Conservation (phyloP, 2,888 invertebrate species). For the Polymixis lichenea region DNA sequence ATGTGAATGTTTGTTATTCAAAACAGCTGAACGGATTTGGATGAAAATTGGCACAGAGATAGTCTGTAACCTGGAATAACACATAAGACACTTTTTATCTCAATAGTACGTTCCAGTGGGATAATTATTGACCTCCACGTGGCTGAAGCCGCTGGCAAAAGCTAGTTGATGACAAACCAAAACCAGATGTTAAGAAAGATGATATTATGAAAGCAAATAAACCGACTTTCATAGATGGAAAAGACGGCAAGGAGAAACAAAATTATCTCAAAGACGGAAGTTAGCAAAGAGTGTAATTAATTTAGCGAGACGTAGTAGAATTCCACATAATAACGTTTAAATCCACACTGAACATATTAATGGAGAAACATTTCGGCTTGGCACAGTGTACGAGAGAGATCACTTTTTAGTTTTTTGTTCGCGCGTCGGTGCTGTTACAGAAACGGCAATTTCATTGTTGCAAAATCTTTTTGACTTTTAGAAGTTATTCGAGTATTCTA, state of each 20-base stretch:
- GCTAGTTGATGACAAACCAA: background rate
- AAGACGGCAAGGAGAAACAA: constrained; percentile 25
- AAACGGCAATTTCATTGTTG: constrained; percentile 47
- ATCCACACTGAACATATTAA: constrained; percentile 53
- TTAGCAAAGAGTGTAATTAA: constrained; percentile 44
- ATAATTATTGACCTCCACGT: too few relatives aligned
- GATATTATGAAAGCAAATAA: constrained; percentile 11
- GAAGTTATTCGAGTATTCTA: constrained; percentile 14
- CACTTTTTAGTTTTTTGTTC: constrained; percentile 50
- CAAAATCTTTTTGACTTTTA: constrained; percentile 39
- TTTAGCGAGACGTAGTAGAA: constrained; percentile 38
- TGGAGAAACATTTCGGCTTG: constrained; percentile 56
- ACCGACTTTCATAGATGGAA: constrained; percentile 2
- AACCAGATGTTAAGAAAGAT: background rate
- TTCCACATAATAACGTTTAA: constrained; percentile 40
- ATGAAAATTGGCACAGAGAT: too few relatives aligned
- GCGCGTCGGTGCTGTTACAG: constrained; percentile 23
- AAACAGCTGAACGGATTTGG: too few relatives aligned
- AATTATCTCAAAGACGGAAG: constrained; percentile 36
- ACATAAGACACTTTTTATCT: too few relatives aligned
- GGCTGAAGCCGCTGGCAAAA: too few relatives aligned
- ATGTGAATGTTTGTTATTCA: too few relatives aligned
- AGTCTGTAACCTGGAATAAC: too few relatives aligned
- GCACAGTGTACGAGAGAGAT: constrained; percentile 45
- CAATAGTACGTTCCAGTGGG: too few relatives aligned